Base-by-base conservation (phyloP, 2,888 invertebrate species). In the Polia nebulosa region DNA sequence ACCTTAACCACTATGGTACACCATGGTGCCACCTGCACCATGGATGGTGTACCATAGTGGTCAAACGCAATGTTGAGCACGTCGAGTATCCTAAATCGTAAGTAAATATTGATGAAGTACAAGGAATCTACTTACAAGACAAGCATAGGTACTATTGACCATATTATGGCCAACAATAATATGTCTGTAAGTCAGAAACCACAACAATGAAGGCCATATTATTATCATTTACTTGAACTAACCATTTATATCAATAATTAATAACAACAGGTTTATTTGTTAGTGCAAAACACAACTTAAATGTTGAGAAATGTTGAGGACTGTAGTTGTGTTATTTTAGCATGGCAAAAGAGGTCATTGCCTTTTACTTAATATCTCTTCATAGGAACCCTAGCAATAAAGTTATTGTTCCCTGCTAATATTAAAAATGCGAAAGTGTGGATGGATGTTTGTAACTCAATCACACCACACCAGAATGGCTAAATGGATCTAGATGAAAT, bases 141-240 rank as follows among this genome's bases (percentile, higher is more conserved):
- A 22, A 60, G 22, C 32, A 32, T 64, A 45, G 22, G 13, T n/a
- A 51, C 27, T 39, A 20, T 41, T 41, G 34, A 72, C 22, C 22
- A 27, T 44, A 52, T 11, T 32, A 73, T 52, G 29, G 17, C 32
- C 25, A 39, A 52, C 63, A 63, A 64, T 36, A 45, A 25, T 73
- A 69, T 25, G 29, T 41, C 29, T 64, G 27, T 64, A 49, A 29
- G 29, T n/a, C n/a, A 36, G 41, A 56, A 76, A 76, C 71, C 71
- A 71, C 76, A 76, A 56, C 17, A 67, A 51, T 11, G 22, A 76
- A 67, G 49, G 68, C 11, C 34, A 34, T 41, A 17, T 74, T 75
- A 25, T 51, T 49, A 55, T 49, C 20, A 47, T 34, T 7, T 53
- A 47, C 39, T 41, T 8, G 1, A 9, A 52, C 25, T 34, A 22